Conservation (phyloP, 2,888 invertebrate species). For the Gasteruption jaculator region DNA sequence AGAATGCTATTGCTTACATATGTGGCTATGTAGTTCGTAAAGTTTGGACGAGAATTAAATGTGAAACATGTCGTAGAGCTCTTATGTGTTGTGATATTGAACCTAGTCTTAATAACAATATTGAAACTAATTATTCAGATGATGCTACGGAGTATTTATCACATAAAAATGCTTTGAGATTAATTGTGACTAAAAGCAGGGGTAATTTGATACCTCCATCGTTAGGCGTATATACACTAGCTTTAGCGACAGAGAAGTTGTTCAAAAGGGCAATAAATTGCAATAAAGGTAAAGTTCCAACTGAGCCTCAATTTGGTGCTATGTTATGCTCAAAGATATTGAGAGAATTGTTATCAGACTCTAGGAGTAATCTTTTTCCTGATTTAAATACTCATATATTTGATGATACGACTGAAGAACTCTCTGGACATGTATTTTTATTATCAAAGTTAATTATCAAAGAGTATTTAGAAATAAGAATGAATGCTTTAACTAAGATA, state of each 20-base stretch:
- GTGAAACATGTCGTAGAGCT: conserved; percentile 5
- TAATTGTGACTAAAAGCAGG: no score
- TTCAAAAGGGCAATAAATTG: no score
- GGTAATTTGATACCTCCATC: no score
- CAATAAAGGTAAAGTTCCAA: conserved; percentile 2
- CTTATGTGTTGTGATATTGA: no score
- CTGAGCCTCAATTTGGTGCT: conserved; percentile 5
- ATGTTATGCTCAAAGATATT: conserved; percentile 5
- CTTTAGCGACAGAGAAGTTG: no score
- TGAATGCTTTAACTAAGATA: conserved; percentile 1
- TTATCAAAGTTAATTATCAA: conserved; percentile 6
- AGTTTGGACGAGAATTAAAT: not conserved
- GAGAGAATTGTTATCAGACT: not conserved
- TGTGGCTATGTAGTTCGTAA: conserved; percentile 4
- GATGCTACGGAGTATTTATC: no score
- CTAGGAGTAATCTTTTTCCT: not conserved
- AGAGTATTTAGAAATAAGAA: not conserved
- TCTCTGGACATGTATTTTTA: conserved; percentile 4
- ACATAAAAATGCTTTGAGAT: no score
- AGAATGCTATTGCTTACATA: not conserved
- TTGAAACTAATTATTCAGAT: no score
- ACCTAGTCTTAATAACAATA: no score
- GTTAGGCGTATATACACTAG: no score
- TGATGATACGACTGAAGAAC: not conserved
- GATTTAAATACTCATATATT: not conserved